Evolutionary conservation across 2,113 vertebrate genomes (phyloP).

Genomic region (Thryonomys swinderianus): DNA sequence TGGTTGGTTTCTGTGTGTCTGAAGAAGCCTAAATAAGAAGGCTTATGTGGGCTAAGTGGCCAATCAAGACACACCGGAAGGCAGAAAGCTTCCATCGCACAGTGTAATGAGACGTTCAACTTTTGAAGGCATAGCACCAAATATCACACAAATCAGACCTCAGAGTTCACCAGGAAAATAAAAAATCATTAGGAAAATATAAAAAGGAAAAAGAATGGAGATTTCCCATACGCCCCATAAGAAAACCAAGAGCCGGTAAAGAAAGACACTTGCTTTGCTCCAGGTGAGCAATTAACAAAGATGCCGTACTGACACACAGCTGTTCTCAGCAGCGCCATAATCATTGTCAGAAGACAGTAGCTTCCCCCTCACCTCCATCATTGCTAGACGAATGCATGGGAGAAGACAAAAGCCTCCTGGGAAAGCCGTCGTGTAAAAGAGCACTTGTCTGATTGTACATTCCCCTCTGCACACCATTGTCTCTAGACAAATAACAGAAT

Average conservation of each 20-base stretch:
- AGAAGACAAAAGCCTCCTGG: background rate
- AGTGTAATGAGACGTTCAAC: background rate
- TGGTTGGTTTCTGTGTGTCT: background rate
- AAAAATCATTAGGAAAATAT: background rate
- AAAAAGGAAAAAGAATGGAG: background rate
- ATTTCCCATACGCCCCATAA: background rate
- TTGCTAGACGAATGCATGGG: background rate
- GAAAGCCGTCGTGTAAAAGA: background rate
- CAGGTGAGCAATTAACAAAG: background rate
- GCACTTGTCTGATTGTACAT: background rate
- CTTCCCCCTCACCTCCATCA: background rate
- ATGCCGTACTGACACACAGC: background rate
- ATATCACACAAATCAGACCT: background rate
- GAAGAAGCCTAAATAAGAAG: background rate
- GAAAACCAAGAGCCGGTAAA: background rate
- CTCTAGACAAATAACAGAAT: background rate
- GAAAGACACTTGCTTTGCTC: background rate
- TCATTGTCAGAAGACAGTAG: background rate
- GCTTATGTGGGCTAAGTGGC: background rate
- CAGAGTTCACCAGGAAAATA: background rate
- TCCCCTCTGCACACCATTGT: accelerated
- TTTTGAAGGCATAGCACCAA: background rate
- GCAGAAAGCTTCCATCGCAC: background rate
- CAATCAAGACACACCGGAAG: background rate
- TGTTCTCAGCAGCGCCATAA: background rate